Base-by-base conservation (phyloP, 2,888 invertebrate genomes). In the Drosophila mimetica region DNA sequence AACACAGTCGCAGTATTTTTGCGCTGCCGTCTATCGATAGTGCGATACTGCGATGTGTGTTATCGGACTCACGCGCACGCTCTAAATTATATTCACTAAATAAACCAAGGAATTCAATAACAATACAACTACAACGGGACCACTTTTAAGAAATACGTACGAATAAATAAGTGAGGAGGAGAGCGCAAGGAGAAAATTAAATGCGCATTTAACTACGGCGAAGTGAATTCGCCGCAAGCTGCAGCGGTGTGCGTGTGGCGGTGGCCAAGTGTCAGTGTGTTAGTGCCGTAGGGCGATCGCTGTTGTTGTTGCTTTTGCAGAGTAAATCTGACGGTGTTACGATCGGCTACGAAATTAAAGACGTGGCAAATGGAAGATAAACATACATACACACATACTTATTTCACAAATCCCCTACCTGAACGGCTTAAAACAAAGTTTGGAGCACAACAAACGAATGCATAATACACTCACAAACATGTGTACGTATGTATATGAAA, bases 161-260 rank as follows among this genome's bases (percentile, higher is more conserved):
- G 7, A 25, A 28, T 2, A 20, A 22, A 18, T 2, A 18, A 16
- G 18, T 11, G 5, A 18, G 18, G 9, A 4, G 11, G 8, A 18
- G 39, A 11, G 16, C 16, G 39, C n/a, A 18, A 39, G 39, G 39
- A 39, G 16, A 39, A 18, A 18, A 18, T 11, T 4, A 39, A 39
- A 39, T 39, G 39, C 39, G 39, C 39, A 39, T 39, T 39, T 18
- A 50, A 22, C 16, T 54, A 32, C 16, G 36, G 36, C 28, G 14
- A 57, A 18, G 11, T 36, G 16, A 55, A 57, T 57, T 57, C 55
- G 55, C 55, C 55, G 55, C 18, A 13, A 3, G 2, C 5, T 13
- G 28, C 36, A 6, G 5, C 28, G 11, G 57, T 57, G 11, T 54
- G 54, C 11, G 55, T 36, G 18, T 28, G n/a, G 55, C 18, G n/a